These are phyloP conservation scores for Himantopus leucocephalus DNA, from an alignment of 2,113 vertebrate species.

Conservation along the genomic window DNA sequence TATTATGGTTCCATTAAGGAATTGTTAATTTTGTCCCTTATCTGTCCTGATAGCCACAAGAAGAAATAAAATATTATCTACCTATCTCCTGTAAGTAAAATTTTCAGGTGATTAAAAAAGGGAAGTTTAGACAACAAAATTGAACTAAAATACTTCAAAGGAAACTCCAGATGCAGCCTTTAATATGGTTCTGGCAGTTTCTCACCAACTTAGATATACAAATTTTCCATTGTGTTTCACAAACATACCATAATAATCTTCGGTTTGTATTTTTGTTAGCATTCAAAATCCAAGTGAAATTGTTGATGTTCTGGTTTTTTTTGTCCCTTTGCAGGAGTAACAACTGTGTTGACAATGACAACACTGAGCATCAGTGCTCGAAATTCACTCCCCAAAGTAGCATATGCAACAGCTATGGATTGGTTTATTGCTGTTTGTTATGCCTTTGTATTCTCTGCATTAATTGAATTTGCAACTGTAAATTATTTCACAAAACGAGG, in stretches of 20 bases:
- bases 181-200: background rate
- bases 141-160: background rate
- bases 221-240: background rate
- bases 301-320: background rate
- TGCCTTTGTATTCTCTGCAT: slow-evolving; percentile 96
- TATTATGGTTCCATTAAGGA: background rate
- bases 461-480: slow-evolving; percentile 98
- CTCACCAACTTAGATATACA: background rate
- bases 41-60: background rate
- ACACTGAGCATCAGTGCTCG: slow-evolving; percentile 95
- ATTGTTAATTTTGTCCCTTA: background rate
- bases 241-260: background rate
- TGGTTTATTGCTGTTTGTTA: slow-evolving; percentile 99
- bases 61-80: background rate
- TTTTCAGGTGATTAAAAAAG: background rate
- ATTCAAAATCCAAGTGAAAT: background rate
- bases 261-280: background rate
- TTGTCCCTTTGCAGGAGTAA: slow-evolving; percentile 83
- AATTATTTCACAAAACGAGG: slow-evolving; percentile 99
- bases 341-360: slow-evolving; percentile 97
- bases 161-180: background rate
- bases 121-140: background rate
- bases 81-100: background rate
- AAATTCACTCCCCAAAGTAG: slow-evolving; percentile 96
- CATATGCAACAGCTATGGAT: slow-evolving; percentile 99